Evolutionary conservation across 2,797 vertebrate species (phyloP).

Genomic region (Acanthurus lineatus): DNA sequence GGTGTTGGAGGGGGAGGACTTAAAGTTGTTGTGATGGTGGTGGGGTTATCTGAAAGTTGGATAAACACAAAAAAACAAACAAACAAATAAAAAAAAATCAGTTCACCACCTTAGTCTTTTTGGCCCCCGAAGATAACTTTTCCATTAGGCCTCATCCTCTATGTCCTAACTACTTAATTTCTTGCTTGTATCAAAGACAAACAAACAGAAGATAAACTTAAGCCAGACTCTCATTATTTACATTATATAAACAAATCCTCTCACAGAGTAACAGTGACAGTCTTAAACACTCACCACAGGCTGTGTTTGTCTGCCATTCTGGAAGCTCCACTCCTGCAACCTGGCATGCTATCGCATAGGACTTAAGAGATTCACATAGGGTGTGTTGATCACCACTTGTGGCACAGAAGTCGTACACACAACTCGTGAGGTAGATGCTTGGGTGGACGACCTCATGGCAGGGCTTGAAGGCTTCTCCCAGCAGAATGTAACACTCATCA

Average conservation of each 20-base stretch:
- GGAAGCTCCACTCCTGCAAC: constrained; percentile 80
- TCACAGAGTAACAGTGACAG: neutral
- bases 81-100: constrained; percentile 30
- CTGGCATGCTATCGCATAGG: constrained; percentile 86
- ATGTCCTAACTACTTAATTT: neutral
- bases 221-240: too few relatives aligned
- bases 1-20: constrained; percentile 52
- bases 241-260: too few relatives aligned
- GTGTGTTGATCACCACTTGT: constrained; percentile 78
- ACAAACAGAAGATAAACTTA: neutral
- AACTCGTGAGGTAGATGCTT: constrained; percentile 84
- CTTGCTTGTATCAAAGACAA: neutral
- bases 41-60: constrained; percentile 58
- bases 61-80: constrained; percentile 41
- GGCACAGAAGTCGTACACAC: constrained; percentile 87
- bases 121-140: neutral
- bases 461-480: constrained; percentile 77
- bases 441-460: constrained; percentile 87
- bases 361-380: constrained; percentile 85
- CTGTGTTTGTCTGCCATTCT: constrained; percentile 83
- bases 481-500: constrained; percentile 72
- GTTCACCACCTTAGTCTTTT: constrained; percentile 8
- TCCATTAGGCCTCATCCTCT: neutral
- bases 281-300: constrained; percentile 82
- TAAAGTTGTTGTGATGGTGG: constrained; percentile 51